Base-by-base conservation (phyloP, 2,113 vertebrate species). In the Glaucomys volans region DNA sequence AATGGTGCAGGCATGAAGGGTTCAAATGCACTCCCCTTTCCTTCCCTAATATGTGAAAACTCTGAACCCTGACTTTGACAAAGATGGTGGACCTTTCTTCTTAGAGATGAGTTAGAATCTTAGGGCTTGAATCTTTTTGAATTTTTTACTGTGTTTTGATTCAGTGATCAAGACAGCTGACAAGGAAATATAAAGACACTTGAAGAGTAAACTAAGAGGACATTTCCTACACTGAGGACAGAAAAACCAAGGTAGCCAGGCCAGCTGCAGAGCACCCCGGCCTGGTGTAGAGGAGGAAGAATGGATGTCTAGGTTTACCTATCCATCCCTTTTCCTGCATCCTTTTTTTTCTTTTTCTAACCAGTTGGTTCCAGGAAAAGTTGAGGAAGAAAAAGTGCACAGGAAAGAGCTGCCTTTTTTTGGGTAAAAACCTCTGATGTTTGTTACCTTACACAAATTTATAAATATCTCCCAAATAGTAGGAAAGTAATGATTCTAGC, bases 131-230 rank as follows among this genome's bases (percentile, higher is more conserved):
- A 57, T 0, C 52, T 54, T 32, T 30, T 90, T 75, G 74, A 85
- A 95, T 44, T 14, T 67, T 64, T 94, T 95, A 67, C n/a, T 71
- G 12, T 37, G 47, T 82, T 94, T 88, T 94, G 81, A 92, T 72
- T 80, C 64, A 92, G 54, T 40, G 22, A n/a, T 44, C 72, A 95
- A 81, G 20, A 77, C 52, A 50, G 54, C 35, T 85, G 62, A 86
- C 47, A 72, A 81, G 57, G 59, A 96, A 96, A 87, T 90, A 69
- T 0, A 30, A 85, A 87, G 83, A 87, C 30, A 86, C 37, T 50
- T 24, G 50, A 88, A 57, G 91, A 95, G 24, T 66, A 79, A 88
- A 72, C 90, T 64, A 59, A 62, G n/a, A 16, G 66, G 37, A 8
- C 13, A 71, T 93, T 96, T 82, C 44, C 67, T 66, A 11, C 5